A percentile compares a stretch with the other conserved stretches of the same genome.
phyloP scores from a whole-genome alignment of 30 jellyfish, hydroid and myxozoan species.

The Hydra vulgaris region DNA sequence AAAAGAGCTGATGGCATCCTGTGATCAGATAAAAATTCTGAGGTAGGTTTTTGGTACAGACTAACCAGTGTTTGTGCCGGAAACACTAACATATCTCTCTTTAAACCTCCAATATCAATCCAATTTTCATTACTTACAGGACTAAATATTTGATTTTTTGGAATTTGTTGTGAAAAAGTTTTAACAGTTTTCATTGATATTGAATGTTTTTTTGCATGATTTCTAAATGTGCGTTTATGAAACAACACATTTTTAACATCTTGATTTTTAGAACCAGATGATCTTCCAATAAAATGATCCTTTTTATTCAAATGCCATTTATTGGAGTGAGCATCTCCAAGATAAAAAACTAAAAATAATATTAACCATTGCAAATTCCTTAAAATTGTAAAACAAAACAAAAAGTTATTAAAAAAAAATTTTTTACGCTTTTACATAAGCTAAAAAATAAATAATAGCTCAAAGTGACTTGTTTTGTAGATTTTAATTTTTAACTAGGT shows the following conservation, averaged over 20 bases:
- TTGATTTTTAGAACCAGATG: background rate
- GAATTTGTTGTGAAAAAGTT: background rate
- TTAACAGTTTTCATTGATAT: background rate
- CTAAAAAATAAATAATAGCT: no score
- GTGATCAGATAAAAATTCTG: background rate
- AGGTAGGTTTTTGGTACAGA: background rate
- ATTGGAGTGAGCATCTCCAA: background rate
- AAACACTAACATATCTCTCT: constrained; percentile 11
- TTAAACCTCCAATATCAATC: constrained; percentile 4
- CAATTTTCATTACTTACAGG: background rate
- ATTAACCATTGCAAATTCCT: background rate
- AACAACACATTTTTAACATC: background rate
- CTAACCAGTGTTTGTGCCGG: background rate
- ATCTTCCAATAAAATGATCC: background rate
- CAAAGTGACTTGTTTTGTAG: no score
- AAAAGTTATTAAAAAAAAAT: no score
- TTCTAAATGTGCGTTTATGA: background rate
- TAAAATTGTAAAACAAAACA: background rate
- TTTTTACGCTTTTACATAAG: no score
- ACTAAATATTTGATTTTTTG: background rate
- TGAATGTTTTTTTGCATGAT: background rate
- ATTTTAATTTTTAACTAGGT: no score
- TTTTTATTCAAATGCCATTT: background rate
- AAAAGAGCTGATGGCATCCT: background rate
- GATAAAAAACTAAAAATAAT: background rate